Conservation (phyloP, 2,797 vertebrate species). For the Pseudomugil tenellus region DNA sequence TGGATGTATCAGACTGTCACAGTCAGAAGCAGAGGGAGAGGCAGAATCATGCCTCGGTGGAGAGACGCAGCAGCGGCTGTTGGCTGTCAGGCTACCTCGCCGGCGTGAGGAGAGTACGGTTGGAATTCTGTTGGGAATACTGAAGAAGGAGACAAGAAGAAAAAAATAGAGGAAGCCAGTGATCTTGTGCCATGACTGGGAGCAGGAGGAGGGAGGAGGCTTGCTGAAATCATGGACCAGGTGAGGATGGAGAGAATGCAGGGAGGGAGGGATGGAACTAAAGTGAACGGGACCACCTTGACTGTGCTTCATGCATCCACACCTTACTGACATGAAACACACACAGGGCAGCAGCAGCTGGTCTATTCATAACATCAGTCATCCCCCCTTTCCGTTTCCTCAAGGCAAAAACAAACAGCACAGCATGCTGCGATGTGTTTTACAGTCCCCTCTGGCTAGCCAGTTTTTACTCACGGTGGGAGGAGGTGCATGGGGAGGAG, state of each 20-base stretch:
- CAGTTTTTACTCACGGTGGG: conserved; percentile 13
- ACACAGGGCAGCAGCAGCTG: conserved; percentile 28
- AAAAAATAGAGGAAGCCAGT: conserved; percentile 21
- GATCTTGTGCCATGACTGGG: conserved; percentile 74
- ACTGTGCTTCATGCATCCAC: conserved; percentile 29
- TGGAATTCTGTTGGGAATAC: conserved; percentile 52
- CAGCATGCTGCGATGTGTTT: conserved; percentile 39
- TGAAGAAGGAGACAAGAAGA: conserved; percentile 35
- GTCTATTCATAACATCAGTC: conserved; percentile 51
- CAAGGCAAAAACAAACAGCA: conserved; percentile 54
- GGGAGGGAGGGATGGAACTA: conserved; percentile 1
- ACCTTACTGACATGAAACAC: conserved; percentile 49
- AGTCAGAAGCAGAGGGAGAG: conserved; percentile 40
- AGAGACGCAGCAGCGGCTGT: conserved; percentile 47
- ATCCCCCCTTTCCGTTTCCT: conserved; percentile 32
- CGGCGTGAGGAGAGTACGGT: conserved; percentile 56
- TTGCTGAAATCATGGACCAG: conserved; percentile 84
- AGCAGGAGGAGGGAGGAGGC: conserved; percentile 75
- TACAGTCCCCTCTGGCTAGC: neutral
- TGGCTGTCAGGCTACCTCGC: conserved; percentile 61
- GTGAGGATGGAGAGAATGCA: conserved; percentile 71
- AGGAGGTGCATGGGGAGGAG: neutral
- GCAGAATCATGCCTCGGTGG: conserved; percentile 65
- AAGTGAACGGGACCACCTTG: conserved; percentile 50
- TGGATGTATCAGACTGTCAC: conserved; percentile 67